A percentile compares a stretch with the other conserved stretches of the same genome.
phyloP scores from a whole-genome alignment of 2,797 vertebrate species.

The Diplodus sargus region DNA sequence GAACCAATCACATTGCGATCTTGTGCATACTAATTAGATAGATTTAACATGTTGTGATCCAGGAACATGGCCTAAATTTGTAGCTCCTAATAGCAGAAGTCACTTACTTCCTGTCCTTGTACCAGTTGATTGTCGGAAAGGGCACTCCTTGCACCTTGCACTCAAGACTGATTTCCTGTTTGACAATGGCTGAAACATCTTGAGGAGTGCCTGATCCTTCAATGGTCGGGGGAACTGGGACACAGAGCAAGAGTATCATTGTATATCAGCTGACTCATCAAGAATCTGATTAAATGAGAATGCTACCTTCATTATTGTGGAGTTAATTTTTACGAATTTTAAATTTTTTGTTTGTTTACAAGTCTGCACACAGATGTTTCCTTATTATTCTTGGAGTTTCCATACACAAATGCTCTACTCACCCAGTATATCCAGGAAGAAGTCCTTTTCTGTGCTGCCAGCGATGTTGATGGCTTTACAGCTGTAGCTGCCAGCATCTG shows the following conservation, averaged over 20 bases:
- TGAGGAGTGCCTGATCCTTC: slow-evolving; percentile 70
- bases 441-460: slow-evolving; percentile 91
- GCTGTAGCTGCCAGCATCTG: slow-evolving; percentile 90
- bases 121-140: slow-evolving; percentile 93
- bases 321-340: slow-evolving; percentile 5
- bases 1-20: too few species aligned
- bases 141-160: slow-evolving; percentile 92
- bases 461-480: slow-evolving; percentile 93
- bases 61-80: too few species aligned
- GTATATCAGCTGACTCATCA: neutral
- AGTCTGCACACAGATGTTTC: neutral
- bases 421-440: slow-evolving; percentile 91
- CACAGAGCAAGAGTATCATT: neutral
- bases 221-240: slow-evolving; percentile 91
- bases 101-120: slow-evolving; percentile 96
- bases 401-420: slow-evolving; percentile 41
- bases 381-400: slow-evolving; percentile 7
- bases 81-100: neutral
- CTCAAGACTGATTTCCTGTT: slow-evolving; percentile 87
- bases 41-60: too few species aligned
- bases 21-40: too few species aligned
- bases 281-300: neutral
- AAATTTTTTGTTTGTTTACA: neutral
- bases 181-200: slow-evolving; percentile 88
- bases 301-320: neutral